A percentile compares a stretch with the other conserved stretches of the same genome.
These are phyloP conservation scores for Lycocorax pyrrhopterus DNA, from an alignment of 2,113 vertebrate genomes.

Conservation along the genomic window DNA sequence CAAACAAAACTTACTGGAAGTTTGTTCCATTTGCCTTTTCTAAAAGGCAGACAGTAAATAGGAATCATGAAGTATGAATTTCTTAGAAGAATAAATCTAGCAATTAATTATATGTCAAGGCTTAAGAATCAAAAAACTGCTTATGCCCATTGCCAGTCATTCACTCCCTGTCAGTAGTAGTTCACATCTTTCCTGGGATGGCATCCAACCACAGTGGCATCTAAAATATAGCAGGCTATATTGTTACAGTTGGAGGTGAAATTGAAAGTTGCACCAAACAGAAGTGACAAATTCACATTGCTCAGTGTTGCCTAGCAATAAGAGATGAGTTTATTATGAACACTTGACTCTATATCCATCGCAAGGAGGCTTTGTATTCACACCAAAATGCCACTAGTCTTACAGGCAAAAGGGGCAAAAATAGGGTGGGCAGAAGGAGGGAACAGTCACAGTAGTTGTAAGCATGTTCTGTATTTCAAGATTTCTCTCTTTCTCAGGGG, in stretches of 20 bases:
- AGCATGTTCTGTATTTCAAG: conserved; percentile 19
- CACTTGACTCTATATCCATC: conserved; percentile 68
- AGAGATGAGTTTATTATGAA: conserved; percentile 74
- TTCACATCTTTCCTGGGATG: conserved; percentile 83
- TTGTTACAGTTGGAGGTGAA: conserved; percentile 84
- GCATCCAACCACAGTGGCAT: conserved; percentile 80
- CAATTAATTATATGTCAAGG: conserved; percentile 78
- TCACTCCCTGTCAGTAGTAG: conserved; percentile 80
- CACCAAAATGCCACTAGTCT: conserved; percentile 37
- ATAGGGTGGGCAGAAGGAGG: conserved; percentile 30
- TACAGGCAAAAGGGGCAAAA: conserved; percentile 36
- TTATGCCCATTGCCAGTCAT: conserved; percentile 80
- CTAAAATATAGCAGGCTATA: conserved; percentile 80
- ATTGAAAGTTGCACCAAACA: conserved; percentile 81
- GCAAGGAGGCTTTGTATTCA: conserved; percentile 54
- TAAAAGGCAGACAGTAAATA: conserved; percentile 63
- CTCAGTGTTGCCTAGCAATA: conserved; percentile 83
- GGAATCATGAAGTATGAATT: conserved; percentile 35
- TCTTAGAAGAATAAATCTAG: conserved; percentile 71
- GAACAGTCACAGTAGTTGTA: background rate
- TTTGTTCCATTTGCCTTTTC: conserved; percentile 26
- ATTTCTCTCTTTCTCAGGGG: background rate
- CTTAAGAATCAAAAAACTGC: conserved; percentile 78
- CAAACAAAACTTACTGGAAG: conserved; percentile 36
- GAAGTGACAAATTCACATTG: conserved; percentile 82